Evolutionary conservation across 2,797 vertebrate genomes (phyloP).

Genomic region (Choloepus didactylus): DNA sequence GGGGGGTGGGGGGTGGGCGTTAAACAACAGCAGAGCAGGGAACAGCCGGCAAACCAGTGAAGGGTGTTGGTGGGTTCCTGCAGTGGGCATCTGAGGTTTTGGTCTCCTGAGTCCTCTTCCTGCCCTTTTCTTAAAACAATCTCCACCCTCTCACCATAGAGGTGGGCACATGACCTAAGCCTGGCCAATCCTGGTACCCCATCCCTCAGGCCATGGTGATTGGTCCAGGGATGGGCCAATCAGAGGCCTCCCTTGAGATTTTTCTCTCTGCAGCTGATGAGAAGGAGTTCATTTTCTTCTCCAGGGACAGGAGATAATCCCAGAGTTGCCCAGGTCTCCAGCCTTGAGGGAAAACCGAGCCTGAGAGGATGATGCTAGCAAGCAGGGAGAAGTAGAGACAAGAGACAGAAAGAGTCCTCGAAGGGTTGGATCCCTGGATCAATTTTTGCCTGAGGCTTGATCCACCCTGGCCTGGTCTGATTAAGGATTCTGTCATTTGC

Average conservation of each 20-base stretch:
- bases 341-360: background rate
- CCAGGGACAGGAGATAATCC: background rate
- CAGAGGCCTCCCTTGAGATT: slow-evolving; percentile 11
- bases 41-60: background rate
- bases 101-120: background rate
- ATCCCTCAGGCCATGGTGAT: background rate
- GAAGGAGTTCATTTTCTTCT: background rate
- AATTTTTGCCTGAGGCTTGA: background rate
- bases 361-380: background rate
- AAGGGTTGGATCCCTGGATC: background rate
- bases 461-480: background rate
- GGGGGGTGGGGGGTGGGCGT: background rate
- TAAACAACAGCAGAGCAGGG: background rate
- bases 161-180: background rate
- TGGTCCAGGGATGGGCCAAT: slow-evolving; percentile 38
- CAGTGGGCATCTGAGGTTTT: background rate
- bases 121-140: background rate
- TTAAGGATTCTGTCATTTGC: background rate
- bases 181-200: background rate
- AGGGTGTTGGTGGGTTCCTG: background rate
- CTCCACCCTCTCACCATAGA: background rate
- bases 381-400: background rate
- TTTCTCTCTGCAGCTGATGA: background rate
- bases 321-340: background rate
- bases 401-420: background rate